These are phyloP conservation scores for Thymelicus acteon DNA, from an alignment of 2,888 invertebrate species.

Conservation along the genomic window DNA sequence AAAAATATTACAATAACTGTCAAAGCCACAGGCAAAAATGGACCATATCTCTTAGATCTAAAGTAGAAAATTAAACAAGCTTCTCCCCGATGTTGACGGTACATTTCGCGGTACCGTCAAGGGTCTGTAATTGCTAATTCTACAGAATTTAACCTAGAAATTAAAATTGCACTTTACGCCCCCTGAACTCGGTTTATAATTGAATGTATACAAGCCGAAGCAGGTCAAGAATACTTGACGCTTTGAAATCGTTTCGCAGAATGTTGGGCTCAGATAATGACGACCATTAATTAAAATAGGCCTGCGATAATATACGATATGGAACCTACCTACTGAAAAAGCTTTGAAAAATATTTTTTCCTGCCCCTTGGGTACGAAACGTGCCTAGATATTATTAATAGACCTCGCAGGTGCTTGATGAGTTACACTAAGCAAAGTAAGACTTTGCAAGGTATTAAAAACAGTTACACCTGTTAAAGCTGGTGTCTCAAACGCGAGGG, in stretches of 20 bases:
- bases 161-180: conserved; percentile 27
- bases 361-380: neutral
- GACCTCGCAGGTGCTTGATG: neutral
- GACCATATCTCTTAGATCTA: neutral
- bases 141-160: conserved; percentile 26
- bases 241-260: conserved; percentile 29
- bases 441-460: neutral
- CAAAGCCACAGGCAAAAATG: neutral
- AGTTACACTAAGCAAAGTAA: neutral
- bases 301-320: conserved; percentile 16
- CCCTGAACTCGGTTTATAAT: conserved; percentile 28
- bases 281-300: conserved; percentile 28
- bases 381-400: neutral
- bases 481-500: too few relatives aligned
- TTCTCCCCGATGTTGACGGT: conserved; percentile 3
- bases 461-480: neutral
- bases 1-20: too few relatives aligned
- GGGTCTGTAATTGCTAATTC: conserved; percentile 35
- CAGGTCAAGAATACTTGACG: conserved; percentile 34
- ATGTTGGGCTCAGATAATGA: conserved; percentile 33
- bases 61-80: neutral
- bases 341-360: neutral
- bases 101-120: conserved; percentile 24
- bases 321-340: conserved; percentile 7
- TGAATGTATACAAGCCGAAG: conserved; percentile 25